phyloP scores from a whole-genome alignment of 2,888 invertebrate genomes.

The Drosophila emarginata region DNA sequence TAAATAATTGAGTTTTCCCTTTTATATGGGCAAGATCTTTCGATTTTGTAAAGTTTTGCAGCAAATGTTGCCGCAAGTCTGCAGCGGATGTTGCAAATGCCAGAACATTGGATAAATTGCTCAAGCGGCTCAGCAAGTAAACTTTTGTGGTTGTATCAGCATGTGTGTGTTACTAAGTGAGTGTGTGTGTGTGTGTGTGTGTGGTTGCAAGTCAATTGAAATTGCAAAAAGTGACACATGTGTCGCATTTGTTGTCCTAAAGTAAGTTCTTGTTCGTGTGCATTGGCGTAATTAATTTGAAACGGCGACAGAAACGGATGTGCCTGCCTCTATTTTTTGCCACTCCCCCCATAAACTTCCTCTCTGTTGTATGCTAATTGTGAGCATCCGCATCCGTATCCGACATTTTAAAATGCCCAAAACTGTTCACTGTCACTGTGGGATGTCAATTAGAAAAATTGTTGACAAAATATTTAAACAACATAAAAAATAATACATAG shows the following conservation, averaged over 20 bases:
- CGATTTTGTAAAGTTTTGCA: conserved; percentile 23
- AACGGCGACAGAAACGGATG: conserved; percentile 69
- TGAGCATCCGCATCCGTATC: conserved; percentile 57
- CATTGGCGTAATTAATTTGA: conserved; percentile 75
- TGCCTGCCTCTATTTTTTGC: conserved; percentile 14
- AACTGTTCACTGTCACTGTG: conserved; percentile 38
- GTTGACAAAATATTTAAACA: conserved; percentile 21
- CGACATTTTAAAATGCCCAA: conserved; percentile 33
- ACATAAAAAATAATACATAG: conserved; percentile 10
- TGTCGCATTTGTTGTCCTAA: conserved; percentile 39
- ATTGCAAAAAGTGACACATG: conserved; percentile 52
- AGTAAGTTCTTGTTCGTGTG: conserved; percentile 53
- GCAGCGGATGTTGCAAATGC: conserved; percentile 69
- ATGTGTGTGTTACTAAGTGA: conserved; percentile 1
- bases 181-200: conserved; percentile 13
- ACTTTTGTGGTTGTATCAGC: conserved; percentile 57
- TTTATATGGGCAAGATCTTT: conserved; percentile 17
- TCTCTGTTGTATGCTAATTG: conserved; percentile 62
- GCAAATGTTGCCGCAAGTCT: conserved; percentile 54
- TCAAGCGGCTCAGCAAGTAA: conserved; percentile 36
- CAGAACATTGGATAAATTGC: conserved; percentile 53
- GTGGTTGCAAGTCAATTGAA: conserved; percentile 42
- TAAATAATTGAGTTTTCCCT: conserved; percentile 51
- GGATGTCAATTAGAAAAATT: conserved; percentile 43
- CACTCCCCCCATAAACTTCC: neutral